Evolutionary conservation across 2,113 vertebrate genomes (phyloP), one percentile per base, ranked within the genome.

Genomic region (Neotoma lepida): DNA sequence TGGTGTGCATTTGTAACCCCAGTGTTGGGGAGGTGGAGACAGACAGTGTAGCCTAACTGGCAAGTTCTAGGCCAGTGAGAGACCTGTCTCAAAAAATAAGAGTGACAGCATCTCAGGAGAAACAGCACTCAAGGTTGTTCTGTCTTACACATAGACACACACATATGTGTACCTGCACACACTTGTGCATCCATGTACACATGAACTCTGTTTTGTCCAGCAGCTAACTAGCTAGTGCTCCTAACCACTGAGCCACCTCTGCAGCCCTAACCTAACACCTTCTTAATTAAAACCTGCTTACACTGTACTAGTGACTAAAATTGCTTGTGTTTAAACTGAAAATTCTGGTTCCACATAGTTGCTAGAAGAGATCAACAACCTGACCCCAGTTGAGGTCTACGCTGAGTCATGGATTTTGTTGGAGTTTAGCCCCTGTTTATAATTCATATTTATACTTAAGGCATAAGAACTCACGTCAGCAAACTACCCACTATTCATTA

Each of bases 201-300:
- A 46, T 2, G 26, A 7, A 76, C 73, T 39, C 9, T 17, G 7
- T 28, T 84, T 66, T 51, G 63, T 51, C 30, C 84, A 86, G 44
- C 20, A 35, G 61, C 18, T 44, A 86, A 66, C 17, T 46, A 66
- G 82, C 46, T 12, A 58, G 51, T 56, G 35, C 12, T 81, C 13
- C 78, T 41, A 39, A 39, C 35, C 78, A 63, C n/a, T 30, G 80
- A 61, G 14, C 49, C 49, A 88, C 9, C 66, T 56, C 35, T 15
- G 14, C 35, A 54, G 49, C 51, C 14, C 68, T 81, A 64, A 44
- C 73, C 63, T 81, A 64, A 44, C 73, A 33, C 71, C 89, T 58
- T 88, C 64, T 87, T 89, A 77, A 78, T 63, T 39, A 94, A 61
- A 82, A 66, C 73, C 33, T 49, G 64, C 80, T 94, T 74, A 93